Base-by-base conservation (phyloP, 2,113 vertebrate genomes). In the Toxotes chatareus region DNA sequence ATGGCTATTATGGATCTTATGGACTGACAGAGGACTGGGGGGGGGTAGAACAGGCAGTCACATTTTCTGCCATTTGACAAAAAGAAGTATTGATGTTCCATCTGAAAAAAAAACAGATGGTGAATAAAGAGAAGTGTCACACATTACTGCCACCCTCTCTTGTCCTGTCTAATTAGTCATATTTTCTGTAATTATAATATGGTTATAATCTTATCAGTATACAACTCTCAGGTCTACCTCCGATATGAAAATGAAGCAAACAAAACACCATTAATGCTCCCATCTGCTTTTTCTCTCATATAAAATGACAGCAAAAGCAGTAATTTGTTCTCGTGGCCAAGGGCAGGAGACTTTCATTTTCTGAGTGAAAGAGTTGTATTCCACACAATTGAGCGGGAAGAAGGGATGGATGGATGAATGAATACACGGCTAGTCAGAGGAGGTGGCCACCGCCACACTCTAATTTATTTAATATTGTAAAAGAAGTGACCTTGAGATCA, bases 401-500 rank as follows among this genome's bases (percentile, higher is more conserved):
- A 61, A 32, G 27, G 44, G 65, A 68, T 3, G 31, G 59, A 76
- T 51, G 76, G 76, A 78, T 47, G 76, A 79, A 86, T 77, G 40
- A 60, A 84, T 57, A 62, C 65, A 46, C 0, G 13, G 66, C 55
- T 46, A 71, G 59, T 55, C 59, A 47, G 68, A 62, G 23, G 62
- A 65, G 69, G 46, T 64, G 83, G 81, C 69, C 65, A n/a, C 55
- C 14, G 76, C 68, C 80, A 8, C 66, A 32, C 83, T 71, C 77
- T 92, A 90, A 95, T 94, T 93, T 89, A 92, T 94, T 94, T 89
- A 91, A 93, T 92, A 93, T 82, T 90, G 84, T 89, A 92, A 94
- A 79, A 89, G 85, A 90, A 94, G 92, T 91, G 89, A 94, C 93
- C 94, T 91, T 91, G 89, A 51, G 89, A 87, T 90, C 86, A 85